phyloP scores from a whole-genome alignment of 2,113 vertebrate genomes.

The Ondatra zibethicus region DNA sequence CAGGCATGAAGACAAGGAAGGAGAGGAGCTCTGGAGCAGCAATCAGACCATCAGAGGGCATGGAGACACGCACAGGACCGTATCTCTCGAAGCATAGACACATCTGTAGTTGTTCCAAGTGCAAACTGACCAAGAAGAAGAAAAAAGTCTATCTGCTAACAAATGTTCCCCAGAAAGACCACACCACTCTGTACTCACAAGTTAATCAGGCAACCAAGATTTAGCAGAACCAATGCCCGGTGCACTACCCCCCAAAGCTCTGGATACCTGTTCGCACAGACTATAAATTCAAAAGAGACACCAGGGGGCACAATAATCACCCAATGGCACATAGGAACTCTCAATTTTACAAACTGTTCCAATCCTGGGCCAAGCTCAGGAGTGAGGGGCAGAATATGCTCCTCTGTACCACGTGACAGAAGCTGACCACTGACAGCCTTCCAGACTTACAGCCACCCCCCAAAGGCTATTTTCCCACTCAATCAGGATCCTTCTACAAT shows the following conservation, averaged over 20 bases:
- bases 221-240: neutral
- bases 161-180: neutral
- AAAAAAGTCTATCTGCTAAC: neutral
- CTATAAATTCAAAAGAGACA: neutral
- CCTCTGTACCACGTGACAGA: neutral
- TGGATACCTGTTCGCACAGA: neutral
- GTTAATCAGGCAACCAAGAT: neutral
- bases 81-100: too few relatives aligned
- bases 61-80: accelerated
- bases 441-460: neutral
- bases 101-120: neutral
- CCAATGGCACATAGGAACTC: neutral
- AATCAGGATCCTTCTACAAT: neutral
- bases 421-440: neutral
- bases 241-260: neutral
- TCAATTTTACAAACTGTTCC: neutral
- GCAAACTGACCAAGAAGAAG: neutral
- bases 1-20: too few relatives aligned
- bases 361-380: neutral
- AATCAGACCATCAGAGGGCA: neutral
- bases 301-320: neutral
- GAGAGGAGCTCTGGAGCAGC: neutral
- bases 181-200: neutral
- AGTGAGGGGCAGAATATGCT: accelerated
- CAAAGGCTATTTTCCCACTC: neutral